These are phyloP conservation scores for Cotesia congregata DNA, from an alignment of 2,888 invertebrate species.

Conservation along the genomic window DNA sequence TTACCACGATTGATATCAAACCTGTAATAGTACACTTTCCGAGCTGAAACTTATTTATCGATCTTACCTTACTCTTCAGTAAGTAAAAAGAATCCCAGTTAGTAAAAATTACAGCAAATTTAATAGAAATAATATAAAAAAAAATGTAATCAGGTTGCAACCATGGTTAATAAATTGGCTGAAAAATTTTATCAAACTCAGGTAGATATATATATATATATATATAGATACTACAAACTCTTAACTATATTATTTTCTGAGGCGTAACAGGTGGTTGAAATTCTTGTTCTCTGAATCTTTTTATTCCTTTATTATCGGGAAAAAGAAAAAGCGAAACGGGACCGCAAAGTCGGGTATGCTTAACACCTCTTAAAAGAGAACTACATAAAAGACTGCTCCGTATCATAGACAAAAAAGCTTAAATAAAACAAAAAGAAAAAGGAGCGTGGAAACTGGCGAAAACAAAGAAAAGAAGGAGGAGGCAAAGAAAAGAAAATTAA, in stretches of 20 bases:
- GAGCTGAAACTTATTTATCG: too few species aligned
- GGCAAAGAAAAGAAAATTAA: conserved; percentile 17
- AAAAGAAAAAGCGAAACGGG: conserved; percentile 62
- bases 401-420: conserved; percentile 1
- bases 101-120: too few species aligned
- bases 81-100: too few species aligned
- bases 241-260: conserved; percentile 51
- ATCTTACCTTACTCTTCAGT: too few species aligned
- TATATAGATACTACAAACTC: not conserved
- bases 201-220: not conserved
- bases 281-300: conserved; percentile 64
- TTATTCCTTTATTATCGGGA: conserved; percentile 65
- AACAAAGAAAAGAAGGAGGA: conserved; percentile 15
- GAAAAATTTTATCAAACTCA: conserved; percentile 53
- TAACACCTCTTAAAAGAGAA: conserved; percentile 66
- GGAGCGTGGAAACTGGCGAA: conserved; percentile 2
- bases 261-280: conserved; percentile 68
- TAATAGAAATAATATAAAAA: not conserved
- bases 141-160: conserved; percentile 55
- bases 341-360: conserved; percentile 64
- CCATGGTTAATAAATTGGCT: conserved; percentile 53
- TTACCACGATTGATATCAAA: not conserved
- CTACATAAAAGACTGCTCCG: conserved; percentile 31
- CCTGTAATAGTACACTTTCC: not conserved
- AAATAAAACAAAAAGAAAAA: conserved; percentile 12